Evolutionary conservation across 2,888 invertebrate genomes (phyloP).

Genomic region (Thysanoteuthis rhombus): DNA sequence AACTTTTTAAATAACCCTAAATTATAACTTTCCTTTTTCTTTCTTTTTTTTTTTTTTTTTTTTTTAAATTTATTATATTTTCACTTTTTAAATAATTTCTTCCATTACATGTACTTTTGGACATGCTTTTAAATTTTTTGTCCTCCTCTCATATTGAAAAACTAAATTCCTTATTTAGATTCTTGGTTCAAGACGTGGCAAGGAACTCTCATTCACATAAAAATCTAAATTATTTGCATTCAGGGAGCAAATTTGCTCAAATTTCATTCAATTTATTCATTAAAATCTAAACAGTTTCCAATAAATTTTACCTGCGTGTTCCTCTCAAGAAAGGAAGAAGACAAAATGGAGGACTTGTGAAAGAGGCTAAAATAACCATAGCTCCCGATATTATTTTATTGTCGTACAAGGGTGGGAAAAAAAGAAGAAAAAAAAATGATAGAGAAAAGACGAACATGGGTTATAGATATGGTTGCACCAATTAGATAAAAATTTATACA

Average conservation of each 20-base stretch:
- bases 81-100: background rate
- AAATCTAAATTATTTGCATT: background rate
- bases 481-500: background rate
- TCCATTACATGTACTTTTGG: background rate
- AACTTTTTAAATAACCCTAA: background rate
- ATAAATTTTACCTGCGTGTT: background rate
- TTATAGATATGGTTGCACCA: background rate
- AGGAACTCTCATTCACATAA: background rate
- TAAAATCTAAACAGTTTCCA: conserved; percentile 13
- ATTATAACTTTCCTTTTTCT: background rate
- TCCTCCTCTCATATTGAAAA: background rate
- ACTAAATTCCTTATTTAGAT: background rate
- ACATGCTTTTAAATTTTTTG: background rate
- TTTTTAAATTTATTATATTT: no score
- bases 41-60: background rate
- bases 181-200: background rate
- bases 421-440: background rate
- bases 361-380: background rate
- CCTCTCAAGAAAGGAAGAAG: background rate
- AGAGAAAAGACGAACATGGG: background rate
- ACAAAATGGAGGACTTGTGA: background rate
- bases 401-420: background rate
- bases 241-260: conserved; percentile 1
- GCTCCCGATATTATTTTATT: background rate
- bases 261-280: conserved; percentile 29